Evolutionary conservation across 2,888 invertebrate genomes (phyloP), one percentile per base, ranked within the genome.

Genomic region (Monopis laevigella): DNA sequence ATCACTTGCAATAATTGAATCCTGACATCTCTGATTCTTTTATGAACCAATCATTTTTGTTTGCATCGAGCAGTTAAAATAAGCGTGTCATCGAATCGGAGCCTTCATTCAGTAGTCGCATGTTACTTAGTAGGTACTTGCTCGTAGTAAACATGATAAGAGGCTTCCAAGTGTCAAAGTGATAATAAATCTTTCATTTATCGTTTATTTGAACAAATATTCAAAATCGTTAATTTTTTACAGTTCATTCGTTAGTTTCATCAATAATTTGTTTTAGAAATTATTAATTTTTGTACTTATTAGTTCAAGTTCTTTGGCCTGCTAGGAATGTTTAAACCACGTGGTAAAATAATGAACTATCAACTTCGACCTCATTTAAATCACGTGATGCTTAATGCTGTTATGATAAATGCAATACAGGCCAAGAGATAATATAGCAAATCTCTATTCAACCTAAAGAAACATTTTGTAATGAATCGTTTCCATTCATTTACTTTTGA

Each of bases 121-220:
- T 65, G 67, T 41, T 29, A 29, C 21, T 24, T 11, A 29, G 29
- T n/a, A n/a, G n/a, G n/a, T 29, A 14, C 5, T 13, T 38, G 24
- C 16, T 43, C 26, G 52, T 57, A 59, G 59, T 64, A 59, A 61
- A 59, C 56, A 58, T 53, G 69, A 70, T 70, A 70, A 67, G 59
- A 53, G 51, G 58, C 56, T 54, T 56, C 56, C 51, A 55, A 54
- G 56, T 60, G 58, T 60, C 55, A 58, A 62, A 62, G 34, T 16
- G 34, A 34, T 34, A 34, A 34, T 34, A 34, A 34, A 34, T 34
- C 34, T 16, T 34, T 10, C 14, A 34, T 13, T 34, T 34, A 34
- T 34, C 34, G 18, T 34, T 34, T 17, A 10, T 16, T 34, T 14
- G 17, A 34, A 34, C 34, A 34, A 34, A 34, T 17, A 34, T 14